Evolutionary conservation across 2,113 vertebrate genomes (phyloP), one percentile per base, ranked within the genome.

Genomic region (Lutjanus erythropterus): DNA sequence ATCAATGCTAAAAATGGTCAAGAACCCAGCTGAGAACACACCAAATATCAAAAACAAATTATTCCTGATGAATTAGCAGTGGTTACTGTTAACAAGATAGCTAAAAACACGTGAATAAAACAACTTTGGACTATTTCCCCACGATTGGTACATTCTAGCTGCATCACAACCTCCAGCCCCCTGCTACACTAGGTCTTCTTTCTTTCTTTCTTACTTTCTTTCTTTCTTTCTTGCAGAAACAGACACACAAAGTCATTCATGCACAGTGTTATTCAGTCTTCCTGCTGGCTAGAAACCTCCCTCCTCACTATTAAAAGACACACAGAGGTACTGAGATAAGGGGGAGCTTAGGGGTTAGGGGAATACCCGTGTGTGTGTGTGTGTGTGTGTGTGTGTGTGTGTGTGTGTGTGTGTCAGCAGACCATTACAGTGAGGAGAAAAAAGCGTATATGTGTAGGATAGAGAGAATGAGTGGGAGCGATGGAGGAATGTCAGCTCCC

Each of bases 301-400:
- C 64, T 70, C 56, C 58, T 59, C 56, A 62, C 55, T 42, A 59
- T 79, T 49, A 75, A 74, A n/a, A 77, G 71, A 52, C 58, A 64
- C 71, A 65, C 58, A 67, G 47, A 68, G 66, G 64, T 78, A 27
- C 70, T 25, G 49, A 84, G 84, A 84, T 86, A 80, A 75, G 42
- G 71, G 66, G 39, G 39, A 25, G 50, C 49, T 73, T 23, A 61
- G 78, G 78, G 66, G 78, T 73, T 62, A 61, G 52, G 76, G 75
- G 72, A 80, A 70, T 74, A 71, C 79, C 52, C 1, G 2, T 62
- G n/a, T 19, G 50, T 41, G 29, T 41, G 23, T 62, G 41, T 44
- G 58, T 46, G n/a, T 49, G 53, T 55, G 31, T 42, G 21, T 60
- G 61, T 55, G n/a, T 21, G 25, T 31, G 18, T 66, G 39, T 47